Evolutionary conservation across 2,797 vertebrate genomes (phyloP).

Genomic region (Tokudaia tokunoshimensis): DNA sequence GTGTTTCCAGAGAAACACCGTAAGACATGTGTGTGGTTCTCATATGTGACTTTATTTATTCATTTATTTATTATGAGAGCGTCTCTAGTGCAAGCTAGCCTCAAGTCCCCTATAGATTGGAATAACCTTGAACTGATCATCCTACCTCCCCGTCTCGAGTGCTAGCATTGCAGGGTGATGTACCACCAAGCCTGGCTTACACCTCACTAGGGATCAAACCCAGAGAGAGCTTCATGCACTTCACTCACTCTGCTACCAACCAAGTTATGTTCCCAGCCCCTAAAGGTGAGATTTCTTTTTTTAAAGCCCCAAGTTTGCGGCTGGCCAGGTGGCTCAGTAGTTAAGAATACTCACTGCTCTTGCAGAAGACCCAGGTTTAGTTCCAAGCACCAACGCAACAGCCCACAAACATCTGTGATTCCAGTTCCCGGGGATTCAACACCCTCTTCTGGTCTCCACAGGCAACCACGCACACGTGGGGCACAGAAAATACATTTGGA

Average conservation of each 20-base stretch:
- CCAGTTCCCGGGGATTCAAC: neutral
- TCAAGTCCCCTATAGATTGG: neutral
- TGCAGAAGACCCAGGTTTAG: neutral
- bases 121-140: neutral
- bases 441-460: neutral
- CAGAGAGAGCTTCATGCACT: too few species aligned
- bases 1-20: neutral
- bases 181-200: neutral
- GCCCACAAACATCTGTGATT: neutral
- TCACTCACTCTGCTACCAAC: neutral
- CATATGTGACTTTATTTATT: neutral
- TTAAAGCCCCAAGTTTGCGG: slow-evolving; percentile 1
- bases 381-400: neutral
- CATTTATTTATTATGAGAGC: neutral
- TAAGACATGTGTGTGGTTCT: neutral
- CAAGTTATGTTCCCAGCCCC: neutral
- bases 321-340: neutral
- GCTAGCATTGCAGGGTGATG: neutral
- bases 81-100: neutral
- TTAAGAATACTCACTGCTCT: neutral
- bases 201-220: neutral
- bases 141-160: neutral
- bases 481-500: neutral
- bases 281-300: neutral
- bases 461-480: neutral